Base-by-base conservation (phyloP, 2,888 invertebrate genomes). In the Gasteruption jaculator region DNA sequence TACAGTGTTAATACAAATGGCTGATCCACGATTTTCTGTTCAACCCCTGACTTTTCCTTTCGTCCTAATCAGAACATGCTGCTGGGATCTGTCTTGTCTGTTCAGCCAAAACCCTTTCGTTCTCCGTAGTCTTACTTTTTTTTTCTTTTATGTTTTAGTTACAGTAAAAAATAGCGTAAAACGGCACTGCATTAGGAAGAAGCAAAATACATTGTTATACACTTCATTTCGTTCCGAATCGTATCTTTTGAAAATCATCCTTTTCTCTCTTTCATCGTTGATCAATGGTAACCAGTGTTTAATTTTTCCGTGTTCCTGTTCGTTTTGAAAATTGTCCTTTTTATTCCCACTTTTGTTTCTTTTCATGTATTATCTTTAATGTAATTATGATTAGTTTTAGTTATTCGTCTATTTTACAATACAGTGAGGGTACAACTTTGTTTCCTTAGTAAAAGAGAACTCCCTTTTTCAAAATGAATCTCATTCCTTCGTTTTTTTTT, bases 181-280 rank as follows among this genome's bases (percentile, higher is more conserved):
- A 69, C 68, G 68, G 70, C 69, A 70, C 70, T 68, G 68, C 65
- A 68, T 68, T 68, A 71, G 66, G 68, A 69, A 68, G 70, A 71
- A 69, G 70, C 70, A 67, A 69, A 70, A 66, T 70, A 68, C 65
- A 63, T 49, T 59, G 60, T 63, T 65, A 68, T 65, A 62, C 62
- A 66, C 58, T 69, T 61, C n/a, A 61, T 61, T 62, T n/a, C n/a
- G n/a, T n/a, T n/a, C n/a, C n/a, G n/a, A n/a, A 62, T 52, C 33
- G 27, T 41, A 29, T 35, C 14, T 35, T 38, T 37, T n/a, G n/a
- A n/a, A n/a, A n/a, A n/a, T n/a, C n/a, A n/a, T n/a, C 29, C 14
- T 26, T 33, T 33, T 33, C 27, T 20, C 18, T 15, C 16, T 52
- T 54, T 63, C 58, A 65, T 67, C 61, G 58, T 63, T 65, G 66